Conservation (phyloP, 2,113 vertebrate species). For the Melanotaenia duboulayi region DNA sequence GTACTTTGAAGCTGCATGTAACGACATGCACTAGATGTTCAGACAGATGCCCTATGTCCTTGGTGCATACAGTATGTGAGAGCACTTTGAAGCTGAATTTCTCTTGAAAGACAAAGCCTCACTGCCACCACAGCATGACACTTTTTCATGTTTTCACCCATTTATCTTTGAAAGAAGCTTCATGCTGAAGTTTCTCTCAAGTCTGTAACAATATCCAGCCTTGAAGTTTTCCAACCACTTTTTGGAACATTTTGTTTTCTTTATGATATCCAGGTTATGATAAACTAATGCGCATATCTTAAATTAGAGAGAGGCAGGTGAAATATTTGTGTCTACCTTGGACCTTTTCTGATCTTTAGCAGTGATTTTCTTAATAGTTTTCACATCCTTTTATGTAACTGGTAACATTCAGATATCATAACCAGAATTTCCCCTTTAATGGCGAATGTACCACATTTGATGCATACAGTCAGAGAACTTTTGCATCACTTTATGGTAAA, state of each 20-base stretch:
- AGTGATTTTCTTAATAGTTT: not conserved
- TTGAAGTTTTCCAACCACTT: conserved; percentile 39
- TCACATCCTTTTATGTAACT: not conserved
- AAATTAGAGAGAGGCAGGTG: not conserved
- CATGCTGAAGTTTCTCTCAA: conserved; percentile 18
- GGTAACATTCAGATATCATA: too few species aligned
- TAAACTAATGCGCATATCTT: conserved; percentile 15
- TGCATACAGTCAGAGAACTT: too few species aligned
- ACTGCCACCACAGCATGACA: conserved; percentile 24
- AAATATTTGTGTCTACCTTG: not conserved
- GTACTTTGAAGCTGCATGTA: conserved; percentile 61
- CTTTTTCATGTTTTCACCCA: conserved; percentile 18
- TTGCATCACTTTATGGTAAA: too few species aligned
- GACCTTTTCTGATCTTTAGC: not conserved
- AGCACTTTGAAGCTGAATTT: conserved; percentile 51
- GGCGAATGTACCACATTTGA: too few species aligned
- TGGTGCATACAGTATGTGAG: conserved; percentile 34
- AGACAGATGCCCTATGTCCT: conserved; percentile 47
- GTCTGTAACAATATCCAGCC: conserved; percentile 12
- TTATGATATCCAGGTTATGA: not conserved
- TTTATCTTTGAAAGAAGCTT: conserved; percentile 47
- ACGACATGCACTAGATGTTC: conserved; percentile 35
- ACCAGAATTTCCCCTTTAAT: too few species aligned
- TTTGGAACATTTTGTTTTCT: conserved; percentile 8
- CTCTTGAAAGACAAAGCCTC: conserved; percentile 53